Evolutionary conservation across 1,140 invertebrate genomes (phyloP).

Genomic region (Leptinotarsa texana): DNA sequence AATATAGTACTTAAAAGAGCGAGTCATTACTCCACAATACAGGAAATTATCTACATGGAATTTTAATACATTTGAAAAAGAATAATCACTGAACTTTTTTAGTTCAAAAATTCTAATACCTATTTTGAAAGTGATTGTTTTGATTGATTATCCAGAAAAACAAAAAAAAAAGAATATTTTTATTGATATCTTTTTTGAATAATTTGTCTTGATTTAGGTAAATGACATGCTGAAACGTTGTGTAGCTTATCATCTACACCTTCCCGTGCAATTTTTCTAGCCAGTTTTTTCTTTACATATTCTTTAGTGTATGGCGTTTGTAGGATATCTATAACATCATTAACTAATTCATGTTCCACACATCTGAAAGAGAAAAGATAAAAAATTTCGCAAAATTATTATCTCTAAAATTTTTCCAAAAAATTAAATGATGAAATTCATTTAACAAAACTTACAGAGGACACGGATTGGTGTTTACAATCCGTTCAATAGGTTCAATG

Average conservation of each 20-base stretch:
- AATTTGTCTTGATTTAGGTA: constrained; percentile 60
- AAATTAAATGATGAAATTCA: too few relatives aligned
- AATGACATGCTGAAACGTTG: constrained; percentile 60
- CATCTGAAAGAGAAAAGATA: constrained; percentile 44
- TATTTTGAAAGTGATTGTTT: too few relatives aligned
- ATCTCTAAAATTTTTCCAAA: too few relatives aligned
- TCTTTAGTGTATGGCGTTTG: constrained; percentile 54
- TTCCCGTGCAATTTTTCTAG: constrained; percentile 49
- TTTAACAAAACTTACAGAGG: constrained; percentile 35
- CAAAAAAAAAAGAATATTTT: constrained; percentile 11
- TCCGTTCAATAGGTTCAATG: constrained; percentile 41
- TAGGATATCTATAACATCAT: constrained; percentile 57
- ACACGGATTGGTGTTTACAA: constrained; percentile 46
- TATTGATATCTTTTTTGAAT: constrained; percentile 61
- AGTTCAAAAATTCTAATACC: too few relatives aligned
- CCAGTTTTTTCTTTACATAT: constrained; percentile 55
- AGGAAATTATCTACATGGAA: too few relatives aligned
- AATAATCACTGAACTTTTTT: too few relatives aligned
- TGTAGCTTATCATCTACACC: constrained; percentile 57
- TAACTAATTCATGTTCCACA: constrained; percentile 60
- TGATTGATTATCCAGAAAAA: too few relatives aligned
- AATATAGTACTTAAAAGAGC: too few relatives aligned
- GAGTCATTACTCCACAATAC: too few relatives aligned
- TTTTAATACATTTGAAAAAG: too few relatives aligned
- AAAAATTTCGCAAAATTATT: too few relatives aligned